A percentile compares a stretch with the other conserved stretches of the same genome.
These are phyloP conservation scores for Buathra laborator DNA, from an alignment of 2,888 invertebrate species.

Conservation along the genomic window DNA sequence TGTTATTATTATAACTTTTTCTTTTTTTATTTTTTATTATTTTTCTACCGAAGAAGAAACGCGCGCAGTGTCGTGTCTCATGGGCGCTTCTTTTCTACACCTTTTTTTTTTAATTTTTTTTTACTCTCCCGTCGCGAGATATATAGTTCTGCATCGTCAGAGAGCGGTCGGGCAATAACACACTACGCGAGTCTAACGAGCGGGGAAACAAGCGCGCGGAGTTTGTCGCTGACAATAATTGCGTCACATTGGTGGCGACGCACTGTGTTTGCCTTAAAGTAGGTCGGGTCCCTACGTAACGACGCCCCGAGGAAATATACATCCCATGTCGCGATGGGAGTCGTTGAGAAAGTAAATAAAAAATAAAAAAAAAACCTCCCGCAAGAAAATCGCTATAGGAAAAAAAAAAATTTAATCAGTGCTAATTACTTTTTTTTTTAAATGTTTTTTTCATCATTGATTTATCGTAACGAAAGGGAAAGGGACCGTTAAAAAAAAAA, in stretches of 20 bases:
- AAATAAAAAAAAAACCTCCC: not conserved
- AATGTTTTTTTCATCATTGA: not conserved
- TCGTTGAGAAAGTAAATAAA: not conserved
- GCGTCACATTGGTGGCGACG: conserved; percentile 34
- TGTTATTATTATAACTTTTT: conserved; percentile 23
- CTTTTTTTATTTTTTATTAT: not conserved
- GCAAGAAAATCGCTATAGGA: not conserved
- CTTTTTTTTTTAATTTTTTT: not conserved
- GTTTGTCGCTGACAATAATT: conserved; percentile 39
- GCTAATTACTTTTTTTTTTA: not conserved
- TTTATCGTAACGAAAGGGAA: not conserved
- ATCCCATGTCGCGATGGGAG: not conserved
- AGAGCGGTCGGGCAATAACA: conserved; percentile 30
- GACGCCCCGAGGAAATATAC: conserved; percentile 43
- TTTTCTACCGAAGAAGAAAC: conserved; percentile 35
- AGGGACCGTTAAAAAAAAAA: not conserved
- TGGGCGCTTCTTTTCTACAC: conserved; percentile 25
- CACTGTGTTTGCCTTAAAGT: conserved; percentile 32
- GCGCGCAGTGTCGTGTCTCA: not conserved
- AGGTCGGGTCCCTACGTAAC: conserved; percentile 32
- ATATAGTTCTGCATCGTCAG: conserved; percentile 37
- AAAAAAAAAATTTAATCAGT: not conserved
- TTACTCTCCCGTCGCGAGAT: conserved; percentile 9
- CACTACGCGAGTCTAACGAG: conserved; percentile 35
- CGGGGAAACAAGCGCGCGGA: conserved; percentile 26